These are phyloP conservation scores for Lichenostomus cassidix DNA, from an alignment of 2,113 vertebrate genomes.

Conservation along the genomic window DNA sequence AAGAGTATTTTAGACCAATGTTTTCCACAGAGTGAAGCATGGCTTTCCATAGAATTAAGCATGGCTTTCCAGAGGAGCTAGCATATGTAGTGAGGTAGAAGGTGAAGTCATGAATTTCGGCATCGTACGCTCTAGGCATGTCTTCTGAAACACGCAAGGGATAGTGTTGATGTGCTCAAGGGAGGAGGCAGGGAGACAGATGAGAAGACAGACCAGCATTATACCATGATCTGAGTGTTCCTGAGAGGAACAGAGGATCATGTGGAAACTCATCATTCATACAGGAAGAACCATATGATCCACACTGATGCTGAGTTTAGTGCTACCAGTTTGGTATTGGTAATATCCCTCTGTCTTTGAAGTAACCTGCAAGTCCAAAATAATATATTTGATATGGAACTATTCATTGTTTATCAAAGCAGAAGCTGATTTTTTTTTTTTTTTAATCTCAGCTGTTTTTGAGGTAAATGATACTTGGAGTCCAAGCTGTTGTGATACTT, in stretches of 20 bases:
- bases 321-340: background rate
- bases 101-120: background rate
- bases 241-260: background rate
- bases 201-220: background rate
- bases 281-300: background rate
- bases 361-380: background rate
- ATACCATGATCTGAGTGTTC: background rate
- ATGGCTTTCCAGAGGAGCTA: background rate
- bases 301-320: background rate
- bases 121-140: rapidly evolving
- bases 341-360: background rate
- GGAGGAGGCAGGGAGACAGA: background rate
- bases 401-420: background rate
- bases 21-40: background rate
- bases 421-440: background rate
- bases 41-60: too few relatives aligned
- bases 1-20: background rate
- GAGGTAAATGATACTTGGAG: background rate
- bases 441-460: background rate
- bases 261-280: background rate
- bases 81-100: background rate
- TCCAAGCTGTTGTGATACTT: background rate
- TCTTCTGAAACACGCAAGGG: background rate
- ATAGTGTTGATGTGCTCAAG: background rate
- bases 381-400: background rate